phyloP scores from a whole-genome alignment of 1,140 invertebrate genomes.

The Hyposmocoma kahamanoa region DNA sequence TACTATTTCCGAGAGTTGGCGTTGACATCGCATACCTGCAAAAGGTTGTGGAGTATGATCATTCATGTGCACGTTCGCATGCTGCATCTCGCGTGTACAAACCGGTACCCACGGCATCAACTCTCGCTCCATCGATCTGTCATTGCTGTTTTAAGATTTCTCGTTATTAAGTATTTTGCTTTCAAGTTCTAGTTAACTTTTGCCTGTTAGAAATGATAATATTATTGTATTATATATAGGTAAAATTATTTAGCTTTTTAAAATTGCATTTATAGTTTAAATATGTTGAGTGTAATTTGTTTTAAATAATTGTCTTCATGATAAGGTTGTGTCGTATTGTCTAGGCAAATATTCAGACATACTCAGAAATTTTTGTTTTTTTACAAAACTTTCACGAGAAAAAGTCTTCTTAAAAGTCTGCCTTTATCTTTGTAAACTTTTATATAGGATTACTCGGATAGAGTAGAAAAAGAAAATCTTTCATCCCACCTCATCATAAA shows the following conservation, averaged over 20 bases:
- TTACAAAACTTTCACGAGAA: background rate
- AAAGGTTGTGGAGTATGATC: background rate
- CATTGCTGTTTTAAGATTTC: conserved; percentile 23
- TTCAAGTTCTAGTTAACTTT: too few species aligned
- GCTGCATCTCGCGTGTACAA: conserved; percentile 19
- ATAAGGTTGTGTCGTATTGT: too few species aligned
- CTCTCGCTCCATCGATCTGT: conserved; percentile 24
- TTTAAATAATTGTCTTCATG: too few species aligned
- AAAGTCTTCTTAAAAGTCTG: background rate
- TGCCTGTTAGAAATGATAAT: too few species aligned
- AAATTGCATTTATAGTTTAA: too few species aligned
- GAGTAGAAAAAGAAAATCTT: conserved; percentile 4
- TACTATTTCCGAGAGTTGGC: conserved; percentile 19
- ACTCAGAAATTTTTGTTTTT: too few species aligned
- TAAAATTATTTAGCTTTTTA: too few species aligned
- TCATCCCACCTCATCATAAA: conserved; percentile 19
- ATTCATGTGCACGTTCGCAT: conserved; percentile 11
- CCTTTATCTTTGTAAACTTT: background rate
- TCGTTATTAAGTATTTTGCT: conserved; percentile 19
- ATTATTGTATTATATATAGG: too few species aligned
- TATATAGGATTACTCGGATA: background rate
- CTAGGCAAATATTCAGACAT: too few species aligned
- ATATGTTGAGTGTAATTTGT: too few species aligned
- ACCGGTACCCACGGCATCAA: conserved; percentile 16
- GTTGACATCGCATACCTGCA: conserved; percentile 4